Conservation (phyloP, 2,113 vertebrate species). For the Corydoras sp. region DNA sequence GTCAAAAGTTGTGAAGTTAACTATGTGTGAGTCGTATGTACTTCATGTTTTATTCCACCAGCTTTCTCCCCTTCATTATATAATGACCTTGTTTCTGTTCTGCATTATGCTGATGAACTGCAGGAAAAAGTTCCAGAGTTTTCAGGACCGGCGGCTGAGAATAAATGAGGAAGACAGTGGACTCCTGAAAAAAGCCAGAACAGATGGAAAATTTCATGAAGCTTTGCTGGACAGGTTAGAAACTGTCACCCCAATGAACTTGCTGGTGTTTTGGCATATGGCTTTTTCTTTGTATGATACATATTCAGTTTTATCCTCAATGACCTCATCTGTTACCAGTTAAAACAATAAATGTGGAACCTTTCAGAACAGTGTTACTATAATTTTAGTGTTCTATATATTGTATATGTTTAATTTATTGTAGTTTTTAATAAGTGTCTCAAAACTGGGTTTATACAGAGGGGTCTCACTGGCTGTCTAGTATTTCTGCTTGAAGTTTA, state of each 20-base stretch:
- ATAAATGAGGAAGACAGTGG: conserved; percentile 81
- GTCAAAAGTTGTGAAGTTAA: conserved; percentile 94
- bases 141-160: conserved; percentile 89
- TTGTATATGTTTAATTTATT: too few species aligned
- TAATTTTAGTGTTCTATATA: too few species aligned
- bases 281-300: too few species aligned
- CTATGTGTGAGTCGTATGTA: conserved; percentile 80
- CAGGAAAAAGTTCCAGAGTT: conserved; percentile 98
- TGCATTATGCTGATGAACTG: not conserved
- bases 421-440: too few species aligned
- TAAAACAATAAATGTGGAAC: too few species aligned
- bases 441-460: too few species aligned
- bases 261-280: too few species aligned
- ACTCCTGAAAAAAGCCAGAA: conserved; percentile 80
- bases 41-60: not conserved
- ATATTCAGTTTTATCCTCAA: too few species aligned
- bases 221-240: conserved; percentile 85
- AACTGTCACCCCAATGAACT: not conserved
- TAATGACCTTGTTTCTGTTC: not conserved
- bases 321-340: too few species aligned
- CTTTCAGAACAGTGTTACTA: too few species aligned
- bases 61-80: not conserved
- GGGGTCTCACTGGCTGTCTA: too few species aligned
- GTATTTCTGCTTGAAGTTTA: too few species aligned
- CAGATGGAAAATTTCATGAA: conserved; percentile 91